Conservation (phyloP, 2,113 vertebrate species). For the Anser cygnoides region DNA sequence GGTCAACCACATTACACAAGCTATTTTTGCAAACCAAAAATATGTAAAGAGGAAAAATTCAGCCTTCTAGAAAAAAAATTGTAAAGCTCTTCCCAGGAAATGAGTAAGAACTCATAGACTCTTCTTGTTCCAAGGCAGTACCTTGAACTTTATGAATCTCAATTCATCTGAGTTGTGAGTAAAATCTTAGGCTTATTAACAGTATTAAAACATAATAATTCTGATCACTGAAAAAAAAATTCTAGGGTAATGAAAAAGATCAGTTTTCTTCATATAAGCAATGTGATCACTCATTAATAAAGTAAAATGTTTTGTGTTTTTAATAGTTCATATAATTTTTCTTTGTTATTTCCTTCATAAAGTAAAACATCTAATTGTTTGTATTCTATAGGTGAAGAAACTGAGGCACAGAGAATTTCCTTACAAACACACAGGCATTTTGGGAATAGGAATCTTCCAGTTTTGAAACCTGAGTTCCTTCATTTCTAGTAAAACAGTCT, state of each 20-base stretch:
- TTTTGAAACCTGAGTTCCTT: neutral
- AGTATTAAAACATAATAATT: neutral
- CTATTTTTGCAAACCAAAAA: neutral
- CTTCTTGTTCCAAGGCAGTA: neutral
- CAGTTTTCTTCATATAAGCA: neutral
- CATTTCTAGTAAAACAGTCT: conserved; percentile 9
- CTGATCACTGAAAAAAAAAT: neutral
- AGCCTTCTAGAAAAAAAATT: neutral
- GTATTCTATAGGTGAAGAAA: neutral
- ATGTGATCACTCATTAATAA: neutral
- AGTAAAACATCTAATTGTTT: neutral
- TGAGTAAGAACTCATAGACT: neutral
- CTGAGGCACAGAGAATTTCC: neutral
- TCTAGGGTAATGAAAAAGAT: neutral
- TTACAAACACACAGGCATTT: neutral
- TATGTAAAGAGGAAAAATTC: neutral
- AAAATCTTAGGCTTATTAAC: neutral
- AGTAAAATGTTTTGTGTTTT: neutral
- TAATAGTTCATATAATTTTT: neutral
- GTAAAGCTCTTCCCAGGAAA: neutral
- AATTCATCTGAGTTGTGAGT: neutral
- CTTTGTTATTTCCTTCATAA: neutral
- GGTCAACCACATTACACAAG: neutral
- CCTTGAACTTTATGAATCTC: neutral
- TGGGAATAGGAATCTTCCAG: neutral